These are phyloP conservation scores for Scophthalmus maximus DNA, from an alignment of 2,113 vertebrate genomes.

Conservation along the genomic window DNA sequence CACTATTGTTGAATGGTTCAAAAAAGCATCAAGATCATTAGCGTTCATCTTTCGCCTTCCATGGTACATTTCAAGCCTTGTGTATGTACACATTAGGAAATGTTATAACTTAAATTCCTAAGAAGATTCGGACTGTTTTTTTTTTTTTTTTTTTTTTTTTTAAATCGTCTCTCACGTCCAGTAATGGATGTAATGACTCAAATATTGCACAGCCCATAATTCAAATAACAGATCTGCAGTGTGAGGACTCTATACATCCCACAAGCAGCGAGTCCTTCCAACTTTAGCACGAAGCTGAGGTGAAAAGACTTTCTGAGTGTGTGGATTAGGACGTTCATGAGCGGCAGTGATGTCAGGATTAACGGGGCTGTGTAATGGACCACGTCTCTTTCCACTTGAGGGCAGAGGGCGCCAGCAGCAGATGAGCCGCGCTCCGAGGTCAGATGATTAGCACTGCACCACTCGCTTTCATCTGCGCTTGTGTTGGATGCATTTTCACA, in stretches of 20 bases:
- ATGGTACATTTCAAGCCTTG: background rate
- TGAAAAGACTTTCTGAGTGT: slow-evolving; percentile 59
- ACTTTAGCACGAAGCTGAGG: slow-evolving; percentile 29
- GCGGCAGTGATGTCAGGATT: slow-evolving; percentile 67
- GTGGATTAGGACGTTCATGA: slow-evolving; percentile 63
- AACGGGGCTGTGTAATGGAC: slow-evolving; percentile 64
- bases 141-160: background rate
- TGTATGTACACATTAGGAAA: background rate
- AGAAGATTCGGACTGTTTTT: too few relatives aligned
- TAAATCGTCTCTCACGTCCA: background rate
- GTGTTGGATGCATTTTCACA: slow-evolving; percentile 9
- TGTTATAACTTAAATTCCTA: background rate
- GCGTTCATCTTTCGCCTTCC: background rate
- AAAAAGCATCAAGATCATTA: background rate
- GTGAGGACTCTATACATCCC: background rate
- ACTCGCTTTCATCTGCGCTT: slow-evolving; percentile 25
- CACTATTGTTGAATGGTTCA: background rate
- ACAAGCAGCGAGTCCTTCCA: background rate
- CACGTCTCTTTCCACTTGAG: slow-evolving; percentile 63
- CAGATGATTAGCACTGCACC: slow-evolving; percentile 55
- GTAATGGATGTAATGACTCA: background rate
- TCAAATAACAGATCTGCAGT: background rate
- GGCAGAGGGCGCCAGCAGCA: slow-evolving; percentile 31
- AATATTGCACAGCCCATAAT: background rate
- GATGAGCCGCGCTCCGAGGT: slow-evolving; percentile 48